These are phyloP conservation scores for Macrosoma leucophasiata DNA, from an alignment of 2,888 invertebrate species.

Conservation along the genomic window DNA sequence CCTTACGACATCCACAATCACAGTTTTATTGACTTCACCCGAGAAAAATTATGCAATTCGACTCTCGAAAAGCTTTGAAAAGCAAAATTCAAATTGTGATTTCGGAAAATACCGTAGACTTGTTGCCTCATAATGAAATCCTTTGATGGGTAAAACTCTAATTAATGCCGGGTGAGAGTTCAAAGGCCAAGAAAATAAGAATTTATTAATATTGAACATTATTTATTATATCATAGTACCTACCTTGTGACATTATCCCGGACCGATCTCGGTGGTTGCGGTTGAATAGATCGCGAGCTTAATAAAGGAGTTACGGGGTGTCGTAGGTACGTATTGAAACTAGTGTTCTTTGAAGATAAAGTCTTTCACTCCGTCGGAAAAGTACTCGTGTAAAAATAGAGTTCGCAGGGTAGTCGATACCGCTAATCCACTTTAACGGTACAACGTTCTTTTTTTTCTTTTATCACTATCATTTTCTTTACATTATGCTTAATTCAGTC, in stretches of 20 bases:
- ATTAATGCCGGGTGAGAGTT: slow-evolving; percentile 31
- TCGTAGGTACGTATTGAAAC: slow-evolving; percentile 3
- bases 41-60: slow-evolving; percentile 20
- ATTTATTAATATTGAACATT: slow-evolving; percentile 30
- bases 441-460: slow-evolving; percentile 40
- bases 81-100: slow-evolving; percentile 30
- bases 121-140: slow-evolving; percentile 32
- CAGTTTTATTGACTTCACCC: no score
- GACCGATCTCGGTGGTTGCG: slow-evolving; percentile 15
- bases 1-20: slow-evolving; percentile 11
- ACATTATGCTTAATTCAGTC: no score
- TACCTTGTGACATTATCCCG: slow-evolving; percentile 25
- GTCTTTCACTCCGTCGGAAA: slow-evolving; percentile 11
- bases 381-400: slow-evolving; percentile 16
- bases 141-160: slow-evolving; percentile 35
- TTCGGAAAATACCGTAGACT: slow-evolving; percentile 27
- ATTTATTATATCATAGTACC: slow-evolving; percentile 30
- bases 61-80: slow-evolving; percentile 20
- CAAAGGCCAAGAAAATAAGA: slow-evolving; percentile 31
- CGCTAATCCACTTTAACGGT: slow-evolving; percentile 44
- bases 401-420: slow-evolving; percentile 36
- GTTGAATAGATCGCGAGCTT: slow-evolving; percentile 16
- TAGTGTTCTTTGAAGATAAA: slow-evolving; percentile 6
- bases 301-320: no score
- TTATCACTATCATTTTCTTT: slow-evolving; percentile 39